Conservation (phyloP, 1,140 invertebrate species). For the Glomeris maerens region DNA sequence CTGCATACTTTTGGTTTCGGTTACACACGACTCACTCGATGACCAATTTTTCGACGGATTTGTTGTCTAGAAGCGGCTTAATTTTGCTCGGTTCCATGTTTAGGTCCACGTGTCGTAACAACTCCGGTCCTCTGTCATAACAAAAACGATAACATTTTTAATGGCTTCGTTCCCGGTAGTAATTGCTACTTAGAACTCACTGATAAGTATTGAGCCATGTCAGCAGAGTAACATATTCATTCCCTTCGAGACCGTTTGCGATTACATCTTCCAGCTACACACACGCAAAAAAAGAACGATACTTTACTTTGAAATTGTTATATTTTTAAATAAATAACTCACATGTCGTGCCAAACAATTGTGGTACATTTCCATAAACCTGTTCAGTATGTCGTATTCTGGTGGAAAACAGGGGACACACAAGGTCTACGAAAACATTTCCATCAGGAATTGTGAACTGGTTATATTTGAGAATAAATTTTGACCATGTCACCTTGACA, state of each 20-base stretch:
- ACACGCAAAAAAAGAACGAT: constrained; percentile 10
- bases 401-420: constrained; percentile 92
- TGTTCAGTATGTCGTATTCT: constrained; percentile 81
- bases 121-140: constrained; percentile 47
- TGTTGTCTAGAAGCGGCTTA: constrained; percentile 55
- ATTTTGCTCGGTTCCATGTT: constrained; percentile 53
- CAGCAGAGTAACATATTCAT: constrained; percentile 88
- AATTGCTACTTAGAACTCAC: constrained; percentile 1
- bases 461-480: constrained; percentile 7
- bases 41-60: constrained; percentile 60
- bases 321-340: constrained; percentile 28
- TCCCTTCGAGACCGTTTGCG: constrained; percentile 72
- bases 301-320: not conserved
- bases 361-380: constrained; percentile 90
- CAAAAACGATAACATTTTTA: not conserved
- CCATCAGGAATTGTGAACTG: not conserved
- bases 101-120: constrained; percentile 77
- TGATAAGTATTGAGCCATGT: constrained; percentile 80
- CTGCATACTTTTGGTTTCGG: no score
- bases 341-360: constrained; percentile 68
- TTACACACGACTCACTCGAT: constrained; percentile 58
- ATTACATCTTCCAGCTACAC: constrained; percentile 72
- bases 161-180: no score
- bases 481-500: constrained; percentile 46
- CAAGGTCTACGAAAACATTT: constrained; percentile 39